Evolutionary conservation across 2,888 invertebrate genomes (phyloP).

Genomic region (Agrochola macilenta): DNA sequence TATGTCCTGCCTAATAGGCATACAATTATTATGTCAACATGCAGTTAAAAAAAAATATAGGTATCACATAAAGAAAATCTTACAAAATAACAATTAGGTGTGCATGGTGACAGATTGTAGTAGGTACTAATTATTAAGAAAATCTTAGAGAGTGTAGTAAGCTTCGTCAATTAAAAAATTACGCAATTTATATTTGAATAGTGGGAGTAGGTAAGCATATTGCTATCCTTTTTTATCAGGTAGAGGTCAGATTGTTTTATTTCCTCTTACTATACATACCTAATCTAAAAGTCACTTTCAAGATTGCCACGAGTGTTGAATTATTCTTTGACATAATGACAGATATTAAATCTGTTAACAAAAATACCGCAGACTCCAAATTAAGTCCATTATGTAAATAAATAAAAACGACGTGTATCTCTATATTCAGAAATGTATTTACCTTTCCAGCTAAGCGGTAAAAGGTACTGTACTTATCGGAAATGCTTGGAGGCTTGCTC

Average conservation of each 20-base stretch:
- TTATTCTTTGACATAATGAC: neutral
- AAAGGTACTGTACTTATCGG: slow-evolving; percentile 44
- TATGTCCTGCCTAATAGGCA: too few relatives aligned
- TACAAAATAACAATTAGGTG: too few relatives aligned
- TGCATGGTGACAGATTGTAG: too few relatives aligned
- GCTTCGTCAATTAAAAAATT: too few relatives aligned
- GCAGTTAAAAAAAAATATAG: too few relatives aligned
- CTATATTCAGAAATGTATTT: slow-evolving; percentile 40
- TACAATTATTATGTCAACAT: too few relatives aligned
- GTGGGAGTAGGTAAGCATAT: neutral
- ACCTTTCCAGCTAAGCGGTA: slow-evolving; percentile 32
- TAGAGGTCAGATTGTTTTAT: neutral
- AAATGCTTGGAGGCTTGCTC: slow-evolving; percentile 46
- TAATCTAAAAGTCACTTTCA: neutral
- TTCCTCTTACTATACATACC: neutral
- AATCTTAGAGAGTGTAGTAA: too few relatives aligned
- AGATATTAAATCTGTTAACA: too few relatives aligned
- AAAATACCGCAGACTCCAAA: slow-evolving; percentile 3
- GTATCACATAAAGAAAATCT: too few relatives aligned
- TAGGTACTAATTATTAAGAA: too few relatives aligned
- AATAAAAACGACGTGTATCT: neutral
- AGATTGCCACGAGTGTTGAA: neutral
- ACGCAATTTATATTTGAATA: too few relatives aligned
- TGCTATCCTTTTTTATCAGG: neutral
- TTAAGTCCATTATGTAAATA: slow-evolving; percentile 24